Percentiles rank a stretch among this genome's conserved stretches.
Conservation (phyloP, 2,888 invertebrate genomes). For the Nasonovia ribisnigri region DNA sequence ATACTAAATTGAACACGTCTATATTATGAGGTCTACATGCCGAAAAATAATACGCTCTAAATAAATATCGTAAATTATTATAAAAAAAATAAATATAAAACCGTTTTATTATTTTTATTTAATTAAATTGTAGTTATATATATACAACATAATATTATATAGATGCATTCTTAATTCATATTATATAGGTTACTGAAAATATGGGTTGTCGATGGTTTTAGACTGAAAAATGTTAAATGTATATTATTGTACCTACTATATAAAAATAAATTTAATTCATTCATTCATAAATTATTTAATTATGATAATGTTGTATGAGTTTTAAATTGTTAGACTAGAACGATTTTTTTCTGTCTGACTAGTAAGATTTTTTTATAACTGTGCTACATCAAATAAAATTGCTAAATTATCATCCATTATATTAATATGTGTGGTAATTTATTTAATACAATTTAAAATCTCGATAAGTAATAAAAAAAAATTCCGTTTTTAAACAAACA, state of each 20-base stretch:
- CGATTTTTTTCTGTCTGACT: not conserved
- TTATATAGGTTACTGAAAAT: too few relatives aligned
- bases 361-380: not conserved
- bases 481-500: not conserved
- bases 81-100: not conserved
- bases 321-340: not conserved
- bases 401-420: not conserved
- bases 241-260: too few relatives aligned
- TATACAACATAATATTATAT: too few relatives aligned
- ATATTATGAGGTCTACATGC: not conserved
- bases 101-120: not conserved
- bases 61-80: not conserved
- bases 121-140: not conserved
- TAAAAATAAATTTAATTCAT: too few relatives aligned
- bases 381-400: not conserved
- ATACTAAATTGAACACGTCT: not conserved
- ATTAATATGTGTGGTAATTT: not conserved
- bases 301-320: not conserved
- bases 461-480: not conserved
- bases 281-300: too few relatives aligned
- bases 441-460: not conserved
- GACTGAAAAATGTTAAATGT: too few relatives aligned
- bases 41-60: not conserved
- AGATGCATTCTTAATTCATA: too few relatives aligned
- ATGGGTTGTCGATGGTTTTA: too few relatives aligned